These are phyloP conservation scores for Diacarnus erythraeanus DNA, from an alignment of 37 sponge, comb jelly and placozoan species.

Conservation along the genomic window DNA sequence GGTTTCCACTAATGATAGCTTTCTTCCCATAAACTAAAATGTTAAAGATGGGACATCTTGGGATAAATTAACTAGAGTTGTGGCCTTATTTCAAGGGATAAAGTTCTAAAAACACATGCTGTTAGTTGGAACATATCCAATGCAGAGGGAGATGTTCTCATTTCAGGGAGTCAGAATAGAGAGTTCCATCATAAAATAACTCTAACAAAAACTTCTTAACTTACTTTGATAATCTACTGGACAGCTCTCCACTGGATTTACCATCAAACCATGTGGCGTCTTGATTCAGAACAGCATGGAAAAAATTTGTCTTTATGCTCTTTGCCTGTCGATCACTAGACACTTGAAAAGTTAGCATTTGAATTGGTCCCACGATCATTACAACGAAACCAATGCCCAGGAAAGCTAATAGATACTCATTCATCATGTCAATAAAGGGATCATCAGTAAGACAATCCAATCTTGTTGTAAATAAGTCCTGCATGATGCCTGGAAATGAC, in stretches of 20 bases:
- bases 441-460: constrained; percentile 25
- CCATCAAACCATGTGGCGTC: constrained; percentile 73
- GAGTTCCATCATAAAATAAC: too few relatives aligned
- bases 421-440: not conserved
- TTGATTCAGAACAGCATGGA: constrained; percentile 50
- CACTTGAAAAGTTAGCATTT: constrained; percentile 35
- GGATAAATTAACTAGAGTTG: too few relatives aligned
- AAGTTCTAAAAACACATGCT: too few relatives aligned
- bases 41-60: too few relatives aligned
- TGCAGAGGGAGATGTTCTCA: too few relatives aligned
- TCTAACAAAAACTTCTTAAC: not conserved
- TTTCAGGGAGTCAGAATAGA: too few relatives aligned
- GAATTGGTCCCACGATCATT: constrained; percentile 33
- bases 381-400: constrained; percentile 8
- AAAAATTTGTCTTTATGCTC: constrained; percentile 17
- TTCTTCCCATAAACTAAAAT: too few relatives aligned
- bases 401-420: constrained; percentile 2
- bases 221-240: constrained; percentile 65
- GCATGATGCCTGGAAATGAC: constrained; percentile 1
- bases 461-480: constrained; percentile 4
- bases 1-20: too few relatives aligned
- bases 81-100: too few relatives aligned
- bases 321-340: constrained; percentile 36
- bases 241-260: constrained; percentile 67
- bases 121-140: too few relatives aligned